Base-by-base conservation (phyloP, 2,888 invertebrate species). In the Mylabris sibirica region DNA sequence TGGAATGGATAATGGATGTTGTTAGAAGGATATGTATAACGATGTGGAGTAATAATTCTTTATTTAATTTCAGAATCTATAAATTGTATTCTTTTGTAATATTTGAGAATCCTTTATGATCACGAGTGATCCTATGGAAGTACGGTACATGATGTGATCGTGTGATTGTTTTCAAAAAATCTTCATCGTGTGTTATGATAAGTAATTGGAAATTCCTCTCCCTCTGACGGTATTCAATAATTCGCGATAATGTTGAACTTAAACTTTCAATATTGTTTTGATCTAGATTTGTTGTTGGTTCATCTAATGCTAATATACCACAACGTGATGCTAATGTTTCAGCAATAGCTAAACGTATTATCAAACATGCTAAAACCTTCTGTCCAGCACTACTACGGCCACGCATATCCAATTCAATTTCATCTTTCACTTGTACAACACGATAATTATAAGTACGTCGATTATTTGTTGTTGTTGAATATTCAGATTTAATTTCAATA, bases 361-460 rank as follows among this genome's bases (percentile, higher is more conserved):
- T 94, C 26, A 99, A 89, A 60, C 95, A 98, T 0, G 98, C 99
- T 41, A 99, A 86, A 24, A 98, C 97, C 85, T 96, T 96, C 85
- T 99, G 99, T 1, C 99, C 99, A 34, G 99, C 99, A 85, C 97
- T 97, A 84, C 99, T 99, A 35, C 98, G 90, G 3, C 98, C 98
- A 72, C 97, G 90, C 99, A 99, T 99, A 81, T 99, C 99, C 76
- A 99, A 90, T 80, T 94, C 94, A 0, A 91, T 88, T 53, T 93
- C 93, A 78, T 92, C 92, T 85, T 97, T 97, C 38, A 93, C 90
- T 87, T 98, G 98, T 12, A 98, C 92, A 6, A 99, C 95, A 77
- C 94, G 91, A 85, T 92, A 96, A 26, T 75, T 72, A 68, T 78
- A 78, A 5, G 38, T 67, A 57, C 75, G 66, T 24, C 68, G 64